phyloP scores from a whole-genome alignment of 2,888 invertebrate species.

The Drosophila crucigera region DNA sequence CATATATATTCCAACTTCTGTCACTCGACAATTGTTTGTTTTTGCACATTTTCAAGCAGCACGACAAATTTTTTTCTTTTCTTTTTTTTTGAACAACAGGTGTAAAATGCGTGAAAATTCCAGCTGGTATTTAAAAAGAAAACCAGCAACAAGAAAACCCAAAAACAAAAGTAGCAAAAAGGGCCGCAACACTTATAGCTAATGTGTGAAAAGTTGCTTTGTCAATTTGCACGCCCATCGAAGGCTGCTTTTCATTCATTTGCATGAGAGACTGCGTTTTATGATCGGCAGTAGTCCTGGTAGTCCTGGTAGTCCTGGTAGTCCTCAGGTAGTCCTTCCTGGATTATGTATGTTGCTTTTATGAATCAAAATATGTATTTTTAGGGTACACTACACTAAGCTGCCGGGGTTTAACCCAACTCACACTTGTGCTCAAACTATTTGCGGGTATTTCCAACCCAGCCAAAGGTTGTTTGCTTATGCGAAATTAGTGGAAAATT shows the following conservation, averaged over 20 bases:
- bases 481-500: slow-evolving; percentile 11
- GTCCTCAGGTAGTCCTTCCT: slow-evolving; percentile 55
- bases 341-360: slow-evolving; percentile 51
- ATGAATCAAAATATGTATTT: slow-evolving; percentile 56
- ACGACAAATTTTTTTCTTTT: slow-evolving; percentile 35
- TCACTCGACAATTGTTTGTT: slow-evolving; percentile 37
- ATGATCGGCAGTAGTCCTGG: slow-evolving; percentile 16
- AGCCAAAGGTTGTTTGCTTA: slow-evolving; percentile 2
- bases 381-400: slow-evolving; percentile 25
- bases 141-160: neutral
- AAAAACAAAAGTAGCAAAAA: slow-evolving; percentile 7
- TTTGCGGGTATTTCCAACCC: slow-evolving; percentile 53
- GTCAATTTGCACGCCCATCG: slow-evolving; percentile 74
- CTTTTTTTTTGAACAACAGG: slow-evolving; percentile 62
- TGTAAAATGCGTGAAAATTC: slow-evolving; percentile 59
- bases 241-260: slow-evolving; percentile 70
- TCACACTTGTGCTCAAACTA: slow-evolving; percentile 63
- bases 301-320: slow-evolving; percentile 53
- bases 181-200: slow-evolving; percentile 60
- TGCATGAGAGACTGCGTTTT: slow-evolving; percentile 49
- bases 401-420: slow-evolving; percentile 44
- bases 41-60: slow-evolving; percentile 66
- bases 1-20: slow-evolving; percentile 4
- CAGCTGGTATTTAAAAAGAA: slow-evolving; percentile 38
- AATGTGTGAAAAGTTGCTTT: slow-evolving; percentile 83